These are phyloP conservation scores for Tenthredo scrophulariae DNA, from an alignment of 2,888 invertebrate genomes.

Conservation along the genomic window DNA sequence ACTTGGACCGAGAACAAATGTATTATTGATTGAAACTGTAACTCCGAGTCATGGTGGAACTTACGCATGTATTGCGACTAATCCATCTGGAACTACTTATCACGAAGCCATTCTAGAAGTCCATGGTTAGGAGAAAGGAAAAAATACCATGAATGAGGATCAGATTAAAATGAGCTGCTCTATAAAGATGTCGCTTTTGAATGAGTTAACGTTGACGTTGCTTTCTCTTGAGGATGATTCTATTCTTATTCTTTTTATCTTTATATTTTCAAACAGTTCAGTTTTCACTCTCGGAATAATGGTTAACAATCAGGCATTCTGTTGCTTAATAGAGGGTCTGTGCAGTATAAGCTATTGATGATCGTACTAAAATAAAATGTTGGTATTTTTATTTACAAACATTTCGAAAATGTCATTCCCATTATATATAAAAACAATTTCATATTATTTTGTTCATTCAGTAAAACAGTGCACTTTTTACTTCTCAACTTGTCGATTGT, in stretches of 20 bases:
- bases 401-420: neutral
- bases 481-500: constrained; percentile 18
- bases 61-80: constrained; percentile 82
- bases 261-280: constrained; percentile 26
- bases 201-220: constrained; percentile 53
- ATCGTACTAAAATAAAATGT: constrained; percentile 23
- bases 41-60: constrained; percentile 79
- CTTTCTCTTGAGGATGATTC: constrained; percentile 53
- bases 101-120: constrained; percentile 81
- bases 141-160: constrained; percentile 48
- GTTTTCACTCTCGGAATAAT: constrained; percentile 28
- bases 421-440: neutral
- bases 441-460: constrained; percentile 22
- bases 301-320: constrained; percentile 40
- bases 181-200: constrained; percentile 52
- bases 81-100: constrained; percentile 80
- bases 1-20: constrained; percentile 75
- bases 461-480: neutral
- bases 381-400: neutral
- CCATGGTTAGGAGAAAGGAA: constrained; percentile 80
- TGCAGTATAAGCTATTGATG: constrained; percentile 33
- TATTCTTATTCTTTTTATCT: constrained; percentile 8
- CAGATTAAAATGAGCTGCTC: constrained; percentile 50
- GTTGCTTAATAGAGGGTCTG: constrained; percentile 48
- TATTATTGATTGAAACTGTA: constrained; percentile 78